Evolutionary conservation across 2,797 vertebrate species (phyloP).

Genomic region (Netta rufina): DNA sequence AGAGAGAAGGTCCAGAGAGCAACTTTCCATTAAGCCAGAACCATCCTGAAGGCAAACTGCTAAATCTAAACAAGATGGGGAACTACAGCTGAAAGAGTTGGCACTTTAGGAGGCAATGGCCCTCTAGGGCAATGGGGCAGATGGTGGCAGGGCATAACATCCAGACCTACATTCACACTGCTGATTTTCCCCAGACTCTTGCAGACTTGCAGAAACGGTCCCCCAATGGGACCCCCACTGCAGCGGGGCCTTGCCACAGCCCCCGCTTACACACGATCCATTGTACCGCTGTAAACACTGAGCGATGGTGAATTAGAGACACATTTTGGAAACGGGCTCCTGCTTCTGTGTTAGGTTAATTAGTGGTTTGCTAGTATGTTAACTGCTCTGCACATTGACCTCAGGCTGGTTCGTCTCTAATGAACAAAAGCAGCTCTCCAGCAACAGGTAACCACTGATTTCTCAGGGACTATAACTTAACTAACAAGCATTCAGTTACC

Average conservation of each 20-base stretch:
- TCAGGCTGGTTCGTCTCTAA: constrained; percentile 50
- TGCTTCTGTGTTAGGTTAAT: constrained; percentile 56
- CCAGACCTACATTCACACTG: neutral
- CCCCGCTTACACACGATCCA: neutral
- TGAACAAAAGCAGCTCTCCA: constrained; percentile 61
- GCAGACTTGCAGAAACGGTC: neutral
- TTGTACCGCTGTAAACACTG: neutral
- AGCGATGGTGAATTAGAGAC: constrained; percentile 21
- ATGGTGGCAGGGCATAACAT: rapidly evolving
- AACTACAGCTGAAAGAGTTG: rapidly evolving
- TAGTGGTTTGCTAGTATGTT: constrained; percentile 70
- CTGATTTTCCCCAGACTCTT: neutral
- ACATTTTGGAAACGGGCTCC: constrained; percentile 7
- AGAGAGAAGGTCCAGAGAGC: neutral
- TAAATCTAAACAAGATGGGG: neutral
- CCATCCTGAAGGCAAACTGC: neutral
- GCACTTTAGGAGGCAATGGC: rapidly evolving
- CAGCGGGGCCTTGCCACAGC: neutral
- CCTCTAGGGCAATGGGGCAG: neutral
- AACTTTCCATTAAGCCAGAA: neutral
- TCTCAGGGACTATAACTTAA: constrained; percentile 55
- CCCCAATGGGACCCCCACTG: rapidly evolving
- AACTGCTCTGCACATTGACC: constrained; percentile 62
- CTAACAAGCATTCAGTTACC: constrained; percentile 12
- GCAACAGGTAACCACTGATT: constrained; percentile 57